Base-by-base conservation (phyloP, 2,113 vertebrate species). In the Pontoporia blainvillei region DNA sequence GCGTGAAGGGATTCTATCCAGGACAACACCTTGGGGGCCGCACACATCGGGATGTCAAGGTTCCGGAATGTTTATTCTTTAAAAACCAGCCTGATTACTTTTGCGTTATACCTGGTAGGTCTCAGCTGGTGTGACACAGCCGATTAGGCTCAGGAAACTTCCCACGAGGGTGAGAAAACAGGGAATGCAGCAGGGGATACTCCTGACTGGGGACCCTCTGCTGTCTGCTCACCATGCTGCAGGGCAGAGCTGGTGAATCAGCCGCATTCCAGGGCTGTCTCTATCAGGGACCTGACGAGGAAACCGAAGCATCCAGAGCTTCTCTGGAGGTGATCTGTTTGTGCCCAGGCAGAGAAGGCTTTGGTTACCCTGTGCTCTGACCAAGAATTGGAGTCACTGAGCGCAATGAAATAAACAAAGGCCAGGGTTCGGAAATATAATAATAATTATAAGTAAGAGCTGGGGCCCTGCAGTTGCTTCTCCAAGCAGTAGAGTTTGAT, bases 301-400 rank as follows among this genome's bases (percentile, higher is more conserved):
- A 23, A 0, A n/a, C 29, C 0, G 10, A 69, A 31, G 18, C 5
- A 9, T 8, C 21, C 14, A 0, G 1, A 21, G 8, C n/a, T 83
- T 62, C 81, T 75, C 36, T 1, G 2, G 66, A 6, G 1, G 3
- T 49, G 72, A 52, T 71, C 17, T 13, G 27, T 13, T 31, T 59
- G 17, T 46, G 29, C 13, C 34, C 18, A 62, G 49, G 27, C 9
- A 57, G 76, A 57, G 75, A n/a, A 54, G 49, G 52, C 49, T 78
- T 34, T 66, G 20, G 15, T 71, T 29, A 36, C 12, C 5, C 41
- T 89, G 44, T 86, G 49, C 36, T 83, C 36, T 86, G 34, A 61
- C 29, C 61, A 36, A 79, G 39, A 52, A 89, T 79, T 86, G 62
- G 67, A 49, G 82, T 83, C 92, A 5, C 20, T 49, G 73, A 82